These are phyloP conservation scores for Nasonia giraulti DNA, from an alignment of 1,140 invertebrate genomes.

Conservation along the genomic window DNA sequence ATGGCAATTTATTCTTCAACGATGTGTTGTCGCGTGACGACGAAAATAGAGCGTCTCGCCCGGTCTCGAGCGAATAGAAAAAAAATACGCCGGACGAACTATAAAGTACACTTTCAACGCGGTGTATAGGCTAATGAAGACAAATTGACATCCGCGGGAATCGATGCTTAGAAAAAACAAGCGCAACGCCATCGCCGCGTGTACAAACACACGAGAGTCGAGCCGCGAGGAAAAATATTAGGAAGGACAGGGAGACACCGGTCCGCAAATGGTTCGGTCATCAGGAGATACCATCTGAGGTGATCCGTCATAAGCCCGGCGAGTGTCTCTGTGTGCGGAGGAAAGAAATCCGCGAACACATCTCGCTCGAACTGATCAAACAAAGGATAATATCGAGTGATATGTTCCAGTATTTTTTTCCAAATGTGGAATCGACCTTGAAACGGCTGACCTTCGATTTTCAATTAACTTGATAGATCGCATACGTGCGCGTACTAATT, in stretches of 20 bases:
- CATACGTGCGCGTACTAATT: no score
- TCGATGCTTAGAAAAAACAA: background rate
- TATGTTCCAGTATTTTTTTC: background rate
- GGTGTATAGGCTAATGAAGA: background rate
- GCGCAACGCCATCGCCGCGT: background rate
- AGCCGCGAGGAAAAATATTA: background rate
- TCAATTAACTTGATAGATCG: no score
- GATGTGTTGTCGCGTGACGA: background rate
- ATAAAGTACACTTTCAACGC: background rate
- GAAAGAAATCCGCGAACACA: background rate
- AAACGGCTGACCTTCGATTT: no score
- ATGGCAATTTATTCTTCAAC: constrained; percentile 3
- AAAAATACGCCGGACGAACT: background rate
- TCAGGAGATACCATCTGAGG: constrained; percentile 36
- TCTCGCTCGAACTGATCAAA: background rate
- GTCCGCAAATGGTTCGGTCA: constrained; percentile 32
- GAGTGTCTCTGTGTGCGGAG: background rate
- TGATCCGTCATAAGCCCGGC: constrained; percentile 20
- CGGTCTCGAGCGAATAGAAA: background rate
- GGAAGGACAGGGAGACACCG: background rate
- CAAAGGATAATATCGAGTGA: background rate
- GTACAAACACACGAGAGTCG: background rate
- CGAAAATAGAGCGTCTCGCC: background rate
- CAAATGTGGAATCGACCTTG: no score
- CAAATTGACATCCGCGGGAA: background rate